Evolutionary conservation across 2,113 vertebrate genomes (phyloP), one percentile per base, ranked within the genome.

Genomic region (Climacteris rufus): DNA sequence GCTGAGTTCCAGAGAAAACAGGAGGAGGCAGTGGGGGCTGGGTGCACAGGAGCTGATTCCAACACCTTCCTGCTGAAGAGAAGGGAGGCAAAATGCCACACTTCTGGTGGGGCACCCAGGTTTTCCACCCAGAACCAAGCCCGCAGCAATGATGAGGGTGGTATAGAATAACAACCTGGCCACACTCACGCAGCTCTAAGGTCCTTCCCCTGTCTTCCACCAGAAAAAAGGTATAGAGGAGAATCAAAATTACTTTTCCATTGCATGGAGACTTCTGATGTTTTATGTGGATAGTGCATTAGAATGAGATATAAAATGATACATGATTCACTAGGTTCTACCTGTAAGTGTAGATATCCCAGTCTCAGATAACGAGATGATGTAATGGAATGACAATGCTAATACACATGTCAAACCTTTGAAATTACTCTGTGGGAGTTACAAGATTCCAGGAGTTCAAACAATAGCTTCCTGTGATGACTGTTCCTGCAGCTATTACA

Each of bases 21-120:
- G 6, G 42, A 72, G 24, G 44, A 35, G 18, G 7, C 1, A 0
- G 9, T 9, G 54, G 39, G 27, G 11, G 16, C n/a, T 0, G 0
- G 35, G 7, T n/a, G 14, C 2, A 0, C n/a, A 49, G 44, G 31
- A 27, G 13, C 28, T 63, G n/a, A 22, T 45, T 33, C 28, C 17
- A 33, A 3, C 6, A 17, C 9, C 9, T 23, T 56, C n/a, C 28
- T 64, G 6, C 15, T 39, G 12, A 14, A 64, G n/a, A 47, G 22
- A 47, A 39, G 7, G 11, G 6, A 47, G 28, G 23, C 40, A 45
- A 45, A 72, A 45, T 3, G 3, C 28, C 54, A 4, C 59, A 13
- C 7, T 23, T 54, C 40, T 74, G n/a, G 4, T 23, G 47, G 28
- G 7, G 28, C 0, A 0, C 11, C 4, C 40, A 47, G 2, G 14